phyloP scores from a whole-genome alignment of 2,888 invertebrate genomes.

The Dicycla oo region DNA sequence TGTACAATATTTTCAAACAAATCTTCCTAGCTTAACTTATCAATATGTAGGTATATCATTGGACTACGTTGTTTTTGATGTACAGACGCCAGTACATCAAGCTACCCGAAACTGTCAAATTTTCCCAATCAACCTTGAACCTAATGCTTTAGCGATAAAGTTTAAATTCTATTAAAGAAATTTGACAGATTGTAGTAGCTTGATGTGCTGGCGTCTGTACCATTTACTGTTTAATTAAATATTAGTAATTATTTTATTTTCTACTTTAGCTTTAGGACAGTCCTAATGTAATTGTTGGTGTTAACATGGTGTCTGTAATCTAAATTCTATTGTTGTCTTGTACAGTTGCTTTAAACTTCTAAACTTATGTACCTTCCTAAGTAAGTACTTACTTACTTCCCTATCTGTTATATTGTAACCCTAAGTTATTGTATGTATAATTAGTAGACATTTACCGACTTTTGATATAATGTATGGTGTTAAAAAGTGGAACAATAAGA shows the following conservation, averaged over 20 bases:
- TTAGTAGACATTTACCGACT: conserved; percentile 24
- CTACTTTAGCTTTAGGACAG: no score
- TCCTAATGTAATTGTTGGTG: neutral
- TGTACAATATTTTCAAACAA: no score
- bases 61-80: no score
- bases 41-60: neutral
- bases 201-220: no score
- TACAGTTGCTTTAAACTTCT: conserved; percentile 13
- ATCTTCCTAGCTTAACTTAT: neutral
- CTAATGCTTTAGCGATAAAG: no score
- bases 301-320: neutral
- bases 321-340: conserved; percentile 4
- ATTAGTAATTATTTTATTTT: neutral
- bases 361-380: neutral
- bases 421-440: conserved; percentile 7
- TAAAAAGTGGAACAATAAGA: conserved; percentile 40
- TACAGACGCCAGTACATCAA: no score
- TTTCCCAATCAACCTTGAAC: no score
- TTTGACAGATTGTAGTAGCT: no score
- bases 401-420: conserved; percentile 10
- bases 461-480: conserved; percentile 46
- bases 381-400: neutral
- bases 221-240: no score
- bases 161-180: no score
- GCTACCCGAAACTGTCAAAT: no score